A percentile compares a stretch with the other conserved stretches of the same genome.
phyloP scores from a whole-genome alignment of 2,797 vertebrate genomes.

The Hydrocynus forskahlii region DNA sequence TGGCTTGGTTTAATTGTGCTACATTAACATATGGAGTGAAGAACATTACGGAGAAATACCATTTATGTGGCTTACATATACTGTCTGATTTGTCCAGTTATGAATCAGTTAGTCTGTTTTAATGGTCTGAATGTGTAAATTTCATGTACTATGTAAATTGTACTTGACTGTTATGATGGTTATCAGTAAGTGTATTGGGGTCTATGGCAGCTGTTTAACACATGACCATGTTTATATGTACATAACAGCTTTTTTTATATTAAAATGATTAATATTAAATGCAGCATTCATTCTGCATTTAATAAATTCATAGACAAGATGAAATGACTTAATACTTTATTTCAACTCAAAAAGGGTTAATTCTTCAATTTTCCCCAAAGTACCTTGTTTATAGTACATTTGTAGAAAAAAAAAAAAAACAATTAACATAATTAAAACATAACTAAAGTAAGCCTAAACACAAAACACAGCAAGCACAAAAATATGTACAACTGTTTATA shows the following conservation, averaged over 20 bases:
- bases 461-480: slow-evolving; percentile 73
- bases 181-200: not conserved
- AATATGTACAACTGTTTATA: slow-evolving; percentile 80
- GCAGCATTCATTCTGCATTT: no score
- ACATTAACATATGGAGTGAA: not conserved
- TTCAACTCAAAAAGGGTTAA: slow-evolving; percentile 69
- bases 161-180: not conserved
- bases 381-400: slow-evolving; percentile 65
- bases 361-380: slow-evolving; percentile 66
- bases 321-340: slow-evolving; percentile 61
- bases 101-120: no score
- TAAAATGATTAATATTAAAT: not conserved
- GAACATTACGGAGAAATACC: not conserved
- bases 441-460: slow-evolving; percentile 68
- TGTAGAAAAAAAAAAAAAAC: slow-evolving; percentile 67
- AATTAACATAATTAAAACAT: slow-evolving; percentile 63
- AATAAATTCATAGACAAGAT: not conserved
- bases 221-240: no score
- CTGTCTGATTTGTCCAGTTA: not conserved
- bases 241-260: not conserved
- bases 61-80: not conserved
- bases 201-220: slow-evolving; percentile 1
- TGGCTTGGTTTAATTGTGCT: not conserved
- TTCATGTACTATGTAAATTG: not conserved
- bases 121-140: not conserved